Evolutionary conservation across 2,888 invertebrate genomes (phyloP).

Genomic region (Apodemia mormo): DNA sequence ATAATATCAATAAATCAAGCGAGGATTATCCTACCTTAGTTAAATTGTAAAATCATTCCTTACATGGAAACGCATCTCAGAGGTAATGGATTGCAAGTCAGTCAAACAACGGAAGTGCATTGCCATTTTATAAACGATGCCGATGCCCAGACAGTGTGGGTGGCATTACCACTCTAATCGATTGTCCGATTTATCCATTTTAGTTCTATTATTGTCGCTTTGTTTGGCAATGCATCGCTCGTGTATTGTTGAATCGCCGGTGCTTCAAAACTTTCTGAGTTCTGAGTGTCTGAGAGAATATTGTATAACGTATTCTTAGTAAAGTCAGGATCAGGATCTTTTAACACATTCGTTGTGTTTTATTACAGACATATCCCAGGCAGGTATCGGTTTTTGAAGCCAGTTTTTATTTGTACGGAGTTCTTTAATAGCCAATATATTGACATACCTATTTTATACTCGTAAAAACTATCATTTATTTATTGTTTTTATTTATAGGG

Average conservation of each 20-base stretch:
- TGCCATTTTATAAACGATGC: slow-evolving; percentile 65
- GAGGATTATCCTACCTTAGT: not conserved
- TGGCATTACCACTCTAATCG: slow-evolving; percentile 54
- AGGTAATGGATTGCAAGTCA: slow-evolving; percentile 29
- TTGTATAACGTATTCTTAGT: not conserved
- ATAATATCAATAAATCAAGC: not conserved
- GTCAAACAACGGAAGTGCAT: slow-evolving; percentile 62
- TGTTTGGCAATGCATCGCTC: slow-evolving; percentile 20
- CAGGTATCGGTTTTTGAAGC: too few relatives aligned
- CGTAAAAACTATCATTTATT: too few relatives aligned
- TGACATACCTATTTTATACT: too few relatives aligned
- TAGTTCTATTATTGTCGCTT: slow-evolving; percentile 32
- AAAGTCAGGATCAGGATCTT: not conserved
- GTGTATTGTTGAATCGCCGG: not conserved
- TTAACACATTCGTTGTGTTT: too few relatives aligned
- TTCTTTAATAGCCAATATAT: too few relatives aligned
- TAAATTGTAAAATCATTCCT: slow-evolving; percentile 4
- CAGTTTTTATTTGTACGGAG: too few relatives aligned
- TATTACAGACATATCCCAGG: too few relatives aligned
- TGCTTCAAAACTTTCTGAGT: not conserved
- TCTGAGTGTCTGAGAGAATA: too few relatives aligned
- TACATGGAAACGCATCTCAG: slow-evolving; percentile 11
- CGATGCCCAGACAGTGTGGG: slow-evolving; percentile 53
- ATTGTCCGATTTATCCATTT: slow-evolving; percentile 43
- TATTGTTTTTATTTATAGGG: too few relatives aligned